A percentile compares a stretch with the other conserved stretches of the same genome.
These are phyloP conservation scores for Acleris sparsana DNA, from an alignment of 2,888 invertebrate species.

Conservation along the genomic window DNA sequence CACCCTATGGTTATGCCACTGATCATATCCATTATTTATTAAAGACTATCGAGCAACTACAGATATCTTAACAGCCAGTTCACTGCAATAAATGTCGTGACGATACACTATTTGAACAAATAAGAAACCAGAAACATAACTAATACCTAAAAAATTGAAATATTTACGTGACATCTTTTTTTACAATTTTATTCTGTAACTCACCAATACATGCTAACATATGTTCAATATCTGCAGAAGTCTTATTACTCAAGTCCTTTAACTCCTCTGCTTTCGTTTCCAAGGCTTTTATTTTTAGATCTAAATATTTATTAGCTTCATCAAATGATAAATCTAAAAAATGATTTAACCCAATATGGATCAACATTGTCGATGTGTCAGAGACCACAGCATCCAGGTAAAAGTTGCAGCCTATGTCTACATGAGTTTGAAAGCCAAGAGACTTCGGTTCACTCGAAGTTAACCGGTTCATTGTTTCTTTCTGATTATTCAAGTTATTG, in stretches of 20 bases:
- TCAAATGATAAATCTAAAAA: conserved; percentile 88
- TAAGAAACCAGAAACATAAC: no score
- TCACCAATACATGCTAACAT: conserved; percentile 88
- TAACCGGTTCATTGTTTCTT: conserved; percentile 87
- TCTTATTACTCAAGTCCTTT: conserved; percentile 86
- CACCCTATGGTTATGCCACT: fast-evolving
- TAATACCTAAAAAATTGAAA: no score
- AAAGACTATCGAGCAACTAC: no score
- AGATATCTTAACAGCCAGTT: no score
- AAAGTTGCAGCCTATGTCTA: conserved; percentile 93
- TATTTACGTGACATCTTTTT: conserved; percentile 14
- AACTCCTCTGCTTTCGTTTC: conserved; percentile 85
- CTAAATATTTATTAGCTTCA: conserved; percentile 89
- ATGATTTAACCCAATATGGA: conserved; percentile 90
- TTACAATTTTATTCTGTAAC: conserved; percentile 61
- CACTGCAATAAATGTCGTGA: no score
- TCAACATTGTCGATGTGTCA: conserved; percentile 86
- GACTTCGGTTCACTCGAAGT: conserved; percentile 80
- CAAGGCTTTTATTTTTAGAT: conserved; percentile 86
- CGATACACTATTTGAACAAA: no score
- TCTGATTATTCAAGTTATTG: conserved; percentile 88
- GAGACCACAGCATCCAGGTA: conserved; percentile 90
- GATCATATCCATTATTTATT: no score
- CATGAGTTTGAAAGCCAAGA: conserved; percentile 73
- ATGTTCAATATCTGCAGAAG: conserved; percentile 91